phyloP scores from a whole-genome alignment of 2,888 invertebrate genomes.

The Disparrhopalites patrizii region DNA sequence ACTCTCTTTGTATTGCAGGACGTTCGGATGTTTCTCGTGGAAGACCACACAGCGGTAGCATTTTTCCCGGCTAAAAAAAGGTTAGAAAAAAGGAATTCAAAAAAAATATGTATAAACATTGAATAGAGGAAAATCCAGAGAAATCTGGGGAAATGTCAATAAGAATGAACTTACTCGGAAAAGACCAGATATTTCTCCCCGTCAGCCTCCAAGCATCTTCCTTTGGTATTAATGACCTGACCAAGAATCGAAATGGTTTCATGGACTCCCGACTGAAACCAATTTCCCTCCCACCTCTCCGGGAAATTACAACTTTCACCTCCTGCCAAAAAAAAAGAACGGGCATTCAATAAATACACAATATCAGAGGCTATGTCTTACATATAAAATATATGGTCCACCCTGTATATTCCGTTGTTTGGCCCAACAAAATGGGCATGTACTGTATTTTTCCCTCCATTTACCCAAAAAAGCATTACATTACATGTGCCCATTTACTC shows the following conservation, averaged over 20 bases:
- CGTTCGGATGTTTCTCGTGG: slow-evolving; percentile 91
- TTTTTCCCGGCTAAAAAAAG: slow-evolving; percentile 59
- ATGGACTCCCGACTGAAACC: slow-evolving; percentile 66
- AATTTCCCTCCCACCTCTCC: slow-evolving; percentile 43
- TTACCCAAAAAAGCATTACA: too few relatives aligned
- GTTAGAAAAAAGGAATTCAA: background rate
- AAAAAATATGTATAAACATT: background rate
- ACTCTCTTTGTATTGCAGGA: slow-evolving; percentile 97
- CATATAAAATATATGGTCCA: background rate
- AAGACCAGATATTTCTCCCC: slow-evolving; percentile 65
- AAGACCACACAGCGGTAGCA: slow-evolving; percentile 94
- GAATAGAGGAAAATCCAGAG: background rate
- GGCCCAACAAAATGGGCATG: background rate
- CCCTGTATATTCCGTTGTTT: background rate
- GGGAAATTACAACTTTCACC: slow-evolving; percentile 42
- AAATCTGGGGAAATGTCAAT: background rate
- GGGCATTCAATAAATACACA: too few relatives aligned
- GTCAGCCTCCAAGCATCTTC: slow-evolving; percentile 64
- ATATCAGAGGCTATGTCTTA: background rate
- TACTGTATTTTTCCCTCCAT: too few relatives aligned
- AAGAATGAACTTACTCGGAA: slow-evolving; percentile 43
- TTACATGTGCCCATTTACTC: too few relatives aligned
- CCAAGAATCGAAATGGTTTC: slow-evolving; percentile 49
- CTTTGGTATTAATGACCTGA: slow-evolving; percentile 64
- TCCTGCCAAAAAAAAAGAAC: slow-evolving; percentile 27